Evolutionary conservation across 2,797 vertebrate species (phyloP), one percentile per base, ranked within the genome.

Genomic region (Sebastes oblongus): DNA sequence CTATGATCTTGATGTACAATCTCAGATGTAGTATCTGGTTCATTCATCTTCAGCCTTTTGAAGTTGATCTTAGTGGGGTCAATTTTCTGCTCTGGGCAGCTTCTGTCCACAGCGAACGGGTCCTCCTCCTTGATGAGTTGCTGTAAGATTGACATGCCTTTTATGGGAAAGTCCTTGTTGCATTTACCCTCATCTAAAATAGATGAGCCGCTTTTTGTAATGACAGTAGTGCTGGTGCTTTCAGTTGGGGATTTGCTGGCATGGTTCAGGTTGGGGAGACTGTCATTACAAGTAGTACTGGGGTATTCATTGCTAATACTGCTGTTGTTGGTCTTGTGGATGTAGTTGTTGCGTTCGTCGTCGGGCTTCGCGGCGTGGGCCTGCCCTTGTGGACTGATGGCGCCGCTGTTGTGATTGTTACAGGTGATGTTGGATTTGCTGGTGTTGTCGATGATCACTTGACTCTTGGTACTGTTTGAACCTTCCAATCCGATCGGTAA

Each of bases 41-140:
- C 97, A 0, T 94, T 97, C 91, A 98, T 96, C 77, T 97, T 96
- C 82, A 98, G 93, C 89, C 97, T 97, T 89, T 97, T 98, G 77
- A 98, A 95, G 92, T 97, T 98, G 84, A 99, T 97, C 93, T 98
- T 98, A 90, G 98, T 96, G 78, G 98, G 97, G 84, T 96, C 97
- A 67, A 97, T 95, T 83, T 97, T 98, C 72, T 95, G 93, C 82
- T 97, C 96, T 0, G 83, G 80, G 2, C 91, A 87, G 54, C 68
- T 80, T 52, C 72, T 86, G 46, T 93, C 90, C 42, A 34, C 80
- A 10, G 85, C 61, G 71, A 90, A 82, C 3, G 89, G 78, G 80
- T 95, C 94, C 61, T 94, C 94, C 2, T 95, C 92, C 74, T 94
- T 94, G 36, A 93, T 94, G 74, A 95, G 93, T 92, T 59, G 94